Evolutionary conservation across 2,797 vertebrate genomes (phyloP).

Genomic region (Acipenser transmontanus): DNA sequence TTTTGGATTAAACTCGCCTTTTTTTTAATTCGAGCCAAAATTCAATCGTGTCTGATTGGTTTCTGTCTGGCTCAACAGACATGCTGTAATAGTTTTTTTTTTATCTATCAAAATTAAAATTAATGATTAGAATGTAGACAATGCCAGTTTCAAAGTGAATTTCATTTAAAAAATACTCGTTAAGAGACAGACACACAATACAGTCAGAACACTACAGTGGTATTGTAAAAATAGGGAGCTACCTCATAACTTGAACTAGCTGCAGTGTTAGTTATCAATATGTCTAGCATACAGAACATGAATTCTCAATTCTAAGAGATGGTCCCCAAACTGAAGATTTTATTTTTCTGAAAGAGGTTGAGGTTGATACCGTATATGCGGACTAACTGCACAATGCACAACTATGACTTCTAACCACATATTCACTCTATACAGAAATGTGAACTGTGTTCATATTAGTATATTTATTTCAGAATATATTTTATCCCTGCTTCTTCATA

Average conservation of each 20-base stretch:
- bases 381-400: too few species aligned
- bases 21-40: not conserved
- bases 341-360: too few species aligned
- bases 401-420: too few species aligned
- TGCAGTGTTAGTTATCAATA: too few species aligned
- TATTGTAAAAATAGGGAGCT: not conserved
- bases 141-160: not conserved
- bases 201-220: not conserved
- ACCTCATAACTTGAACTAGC: not conserved
- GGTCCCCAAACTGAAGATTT: too few species aligned
- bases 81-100: not conserved
- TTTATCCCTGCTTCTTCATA: too few species aligned
- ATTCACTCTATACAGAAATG: too few species aligned
- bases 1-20: not conserved
- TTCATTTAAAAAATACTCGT: not conserved
- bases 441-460: too few species aligned
- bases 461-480: too few species aligned
- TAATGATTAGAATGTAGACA: not conserved
- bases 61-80: not conserved
- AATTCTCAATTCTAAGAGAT: too few species aligned
- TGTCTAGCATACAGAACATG: too few species aligned
- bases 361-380: too few species aligned
- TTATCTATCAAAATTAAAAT: not conserved
- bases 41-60: not conserved
- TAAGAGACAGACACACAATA: not conserved